Base-by-base conservation (phyloP, 2,797 vertebrate species). In the Mus caroli region DNA sequence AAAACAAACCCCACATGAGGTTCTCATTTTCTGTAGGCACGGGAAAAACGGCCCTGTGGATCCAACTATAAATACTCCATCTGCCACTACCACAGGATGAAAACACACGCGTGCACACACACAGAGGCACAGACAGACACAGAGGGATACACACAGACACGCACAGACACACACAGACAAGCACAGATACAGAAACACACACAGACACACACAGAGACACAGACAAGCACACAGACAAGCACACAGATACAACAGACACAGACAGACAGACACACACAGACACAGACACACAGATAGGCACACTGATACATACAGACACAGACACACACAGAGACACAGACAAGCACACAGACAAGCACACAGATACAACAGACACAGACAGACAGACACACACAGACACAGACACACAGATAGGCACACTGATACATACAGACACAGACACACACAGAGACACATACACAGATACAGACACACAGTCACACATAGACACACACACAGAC, bases 1-100 rank as follows among this genome's bases (percentile, higher is more conserved):
- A 98, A 98, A 98, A 98, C 97, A 97, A 97, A 98, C 96, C 94
- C 95, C 98, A 97, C 98, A 98, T 97, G 97, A 98, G 98, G 98
- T 98, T 98, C 98, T 98, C 97, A 98, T 98, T 98, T 99, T 97
- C 98, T 96, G 93, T 92, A 98, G 97, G 98, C 98, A 98, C 79
- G 97, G 98, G 98, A 98, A 98, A 98, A 98, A 98, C 91, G 96
- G 97, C 97, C 97, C 97, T 97, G 95, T 97, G 97, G 97, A 98
- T 97, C 96, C 92, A 93, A 94, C 98, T 98, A 98, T 98, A 98
- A 99, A 99, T 98, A 98, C 95, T 97, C 95, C 97, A 92, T 97
- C 97, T 98, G 97, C 97, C 95, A 86, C 97, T 97, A 98, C 96
- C 98, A 96, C 95, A 98, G 92, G 97, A 97, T 90, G 96, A 96